Evolutionary conservation across 2,888 invertebrate genomes (phyloP).

Genomic region (Arrhopalites spinosus): DNA sequence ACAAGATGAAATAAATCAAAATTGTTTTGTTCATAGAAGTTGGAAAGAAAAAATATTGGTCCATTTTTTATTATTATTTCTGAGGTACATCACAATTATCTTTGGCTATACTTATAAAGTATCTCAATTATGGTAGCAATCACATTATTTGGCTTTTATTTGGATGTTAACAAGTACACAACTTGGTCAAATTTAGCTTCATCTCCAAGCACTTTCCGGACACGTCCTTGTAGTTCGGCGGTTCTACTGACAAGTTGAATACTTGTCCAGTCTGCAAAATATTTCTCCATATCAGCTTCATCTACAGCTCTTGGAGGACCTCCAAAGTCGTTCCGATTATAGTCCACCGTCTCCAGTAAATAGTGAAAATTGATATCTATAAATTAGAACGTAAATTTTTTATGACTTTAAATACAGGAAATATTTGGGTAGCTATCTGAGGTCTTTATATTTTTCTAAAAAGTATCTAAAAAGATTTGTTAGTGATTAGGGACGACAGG

Average conservation of each 20-base stretch:
- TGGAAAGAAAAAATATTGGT: no score
- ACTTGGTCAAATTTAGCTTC: constrained; percentile 28
- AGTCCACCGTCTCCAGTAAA: constrained; percentile 45
- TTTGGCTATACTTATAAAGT: no score
- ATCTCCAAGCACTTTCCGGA: constrained; percentile 28
- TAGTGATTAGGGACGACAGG: no score
- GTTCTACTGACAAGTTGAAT: constrained; percentile 24
- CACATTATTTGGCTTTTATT: not conserved
- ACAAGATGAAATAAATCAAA: no score
- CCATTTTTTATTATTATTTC: no score
- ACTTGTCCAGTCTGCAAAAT: constrained; percentile 44
- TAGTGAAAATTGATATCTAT: constrained; percentile 45
- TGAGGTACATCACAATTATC: no score
- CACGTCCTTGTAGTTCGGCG: constrained; percentile 20
- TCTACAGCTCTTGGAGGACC: constrained; percentile 48
- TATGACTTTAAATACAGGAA: no score
- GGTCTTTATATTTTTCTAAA: no score
- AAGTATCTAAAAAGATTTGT: no score
- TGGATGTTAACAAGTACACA: constrained; percentile 40
- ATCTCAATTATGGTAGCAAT: not conserved
- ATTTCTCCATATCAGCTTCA: constrained; percentile 42
- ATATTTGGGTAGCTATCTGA: no score
- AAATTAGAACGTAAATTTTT: constrained; percentile 4
- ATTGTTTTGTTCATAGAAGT: no score
- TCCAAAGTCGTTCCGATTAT: constrained; percentile 44